Conservation (phyloP, 2,797 vertebrate species). For the Decapterus maruadsi region DNA sequence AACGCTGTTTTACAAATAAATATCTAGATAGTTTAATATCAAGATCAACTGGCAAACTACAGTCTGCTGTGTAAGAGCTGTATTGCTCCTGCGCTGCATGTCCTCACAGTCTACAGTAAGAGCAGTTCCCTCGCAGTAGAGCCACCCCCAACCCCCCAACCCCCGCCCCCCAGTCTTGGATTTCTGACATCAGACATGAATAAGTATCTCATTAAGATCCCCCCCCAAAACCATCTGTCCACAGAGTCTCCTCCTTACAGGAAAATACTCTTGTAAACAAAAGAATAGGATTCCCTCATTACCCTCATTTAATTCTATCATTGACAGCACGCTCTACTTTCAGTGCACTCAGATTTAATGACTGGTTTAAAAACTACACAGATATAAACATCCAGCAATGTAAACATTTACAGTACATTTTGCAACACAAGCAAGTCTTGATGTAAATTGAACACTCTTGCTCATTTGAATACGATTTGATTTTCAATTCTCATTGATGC, state of each 20-base stretch:
- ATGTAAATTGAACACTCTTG: background rate
- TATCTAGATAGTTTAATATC: background rate
- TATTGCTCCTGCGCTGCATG: conserved; percentile 23
- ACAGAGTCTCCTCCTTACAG: conserved; percentile 64
- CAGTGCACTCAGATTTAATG: conserved; percentile 12
- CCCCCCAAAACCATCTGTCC: conserved; percentile 78
- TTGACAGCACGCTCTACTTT: conserved; percentile 29
- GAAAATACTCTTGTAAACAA: conserved; percentile 67
- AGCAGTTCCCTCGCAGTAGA: conserved; percentile 21
- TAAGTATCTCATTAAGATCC: conserved; percentile 79
- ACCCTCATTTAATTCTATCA: conserved; percentile 37
- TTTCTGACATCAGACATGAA: conserved; percentile 80
- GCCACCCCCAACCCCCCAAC: no score
- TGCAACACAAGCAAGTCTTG: no score
- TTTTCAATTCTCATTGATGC: background rate
- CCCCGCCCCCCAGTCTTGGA: conserved; percentile 37
- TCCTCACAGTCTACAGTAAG: conserved; percentile 42
- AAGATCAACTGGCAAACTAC: background rate
- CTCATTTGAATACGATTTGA: background rate
- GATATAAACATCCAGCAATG: background rate
- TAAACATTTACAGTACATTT: background rate
- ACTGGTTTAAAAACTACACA: background rate
- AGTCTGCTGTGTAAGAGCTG: background rate
- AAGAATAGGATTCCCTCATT: conserved; percentile 70
- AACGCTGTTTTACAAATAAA: background rate